Percentiles rank a stretch among this genome's conserved stretches.
These are phyloP conservation scores for Cacoxenus indagator DNA, from an alignment of 2,888 invertebrate species.

Conservation along the genomic window DNA sequence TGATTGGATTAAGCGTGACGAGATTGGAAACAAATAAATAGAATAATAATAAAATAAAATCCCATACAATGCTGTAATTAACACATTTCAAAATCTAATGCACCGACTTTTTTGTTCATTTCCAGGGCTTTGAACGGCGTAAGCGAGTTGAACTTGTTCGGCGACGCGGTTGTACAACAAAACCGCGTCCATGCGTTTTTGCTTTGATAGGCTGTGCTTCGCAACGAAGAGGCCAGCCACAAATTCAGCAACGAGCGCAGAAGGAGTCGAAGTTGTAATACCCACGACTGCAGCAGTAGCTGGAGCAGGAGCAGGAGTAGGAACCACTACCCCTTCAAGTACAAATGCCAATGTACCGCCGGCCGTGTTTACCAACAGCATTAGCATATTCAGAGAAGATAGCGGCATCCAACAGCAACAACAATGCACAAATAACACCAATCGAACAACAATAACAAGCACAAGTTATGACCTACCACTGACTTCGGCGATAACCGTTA, in stretches of 20 bases:
- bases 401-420: constrained; percentile 33
- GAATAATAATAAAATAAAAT: background rate
- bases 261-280: background rate
- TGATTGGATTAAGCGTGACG: no score
- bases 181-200: constrained; percentile 90
- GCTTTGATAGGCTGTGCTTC: constrained; percentile 91
- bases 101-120: constrained; percentile 23
- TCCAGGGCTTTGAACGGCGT: constrained; percentile 57
- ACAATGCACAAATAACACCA: background rate
- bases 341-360: constrained; percentile 30
- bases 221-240: constrained; percentile 85
- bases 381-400: constrained; percentile 57
- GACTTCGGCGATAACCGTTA: background rate
- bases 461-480: constrained; percentile 6
- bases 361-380: constrained; percentile 35
- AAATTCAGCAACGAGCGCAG: constrained; percentile 37
- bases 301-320: constrained; percentile 29
- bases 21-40: background rate
- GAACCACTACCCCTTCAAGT: constrained; percentile 30
- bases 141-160: constrained; percentile 50
- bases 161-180: constrained; percentile 62
- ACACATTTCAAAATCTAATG: background rate
- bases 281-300: constrained; percentile 17
- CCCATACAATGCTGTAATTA: no score
- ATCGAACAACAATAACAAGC: background rate